Conservation (phyloP, 2,797 vertebrate species). For the Rhinoraja longicauda region DNA sequence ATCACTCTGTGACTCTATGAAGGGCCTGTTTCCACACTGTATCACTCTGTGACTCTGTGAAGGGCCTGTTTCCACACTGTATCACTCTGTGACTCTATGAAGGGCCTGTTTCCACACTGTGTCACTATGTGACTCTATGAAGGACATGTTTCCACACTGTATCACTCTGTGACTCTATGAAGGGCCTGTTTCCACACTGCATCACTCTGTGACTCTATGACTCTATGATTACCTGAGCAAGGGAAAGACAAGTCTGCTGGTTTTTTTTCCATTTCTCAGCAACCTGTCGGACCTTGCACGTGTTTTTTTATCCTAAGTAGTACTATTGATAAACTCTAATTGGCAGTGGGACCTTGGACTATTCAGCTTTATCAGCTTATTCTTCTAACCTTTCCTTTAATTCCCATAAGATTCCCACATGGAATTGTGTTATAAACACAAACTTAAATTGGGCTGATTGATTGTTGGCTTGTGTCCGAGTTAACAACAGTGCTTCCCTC, state of each 20-base stretch:
- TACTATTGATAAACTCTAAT: neutral
- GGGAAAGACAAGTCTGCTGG: neutral
- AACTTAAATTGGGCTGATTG: neutral
- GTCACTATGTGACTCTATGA: too few species aligned
- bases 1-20: too few species aligned
- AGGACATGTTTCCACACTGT: too few species aligned
- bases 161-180: too few species aligned
- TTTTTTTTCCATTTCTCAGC: neutral
- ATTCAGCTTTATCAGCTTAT: neutral
- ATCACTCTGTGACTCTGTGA: too few species aligned
- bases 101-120: too few species aligned
- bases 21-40: too few species aligned
- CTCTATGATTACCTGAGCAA: neutral
- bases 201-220: too few species aligned
- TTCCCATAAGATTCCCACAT: neutral
- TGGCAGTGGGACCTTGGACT: neutral
- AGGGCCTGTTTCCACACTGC: too few species aligned
- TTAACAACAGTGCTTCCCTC: neutral
- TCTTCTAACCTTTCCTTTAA: neutral
- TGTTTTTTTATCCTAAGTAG: neutral
- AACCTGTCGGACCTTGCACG: neutral
- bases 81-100: too few species aligned
- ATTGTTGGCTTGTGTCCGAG: neutral
- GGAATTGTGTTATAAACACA: neutral
- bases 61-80: too few species aligned